Evolutionary conservation across 2,888 invertebrate species (phyloP), one percentile per base, ranked within the genome.

Genomic region (Meteorus cinctellus): DNA sequence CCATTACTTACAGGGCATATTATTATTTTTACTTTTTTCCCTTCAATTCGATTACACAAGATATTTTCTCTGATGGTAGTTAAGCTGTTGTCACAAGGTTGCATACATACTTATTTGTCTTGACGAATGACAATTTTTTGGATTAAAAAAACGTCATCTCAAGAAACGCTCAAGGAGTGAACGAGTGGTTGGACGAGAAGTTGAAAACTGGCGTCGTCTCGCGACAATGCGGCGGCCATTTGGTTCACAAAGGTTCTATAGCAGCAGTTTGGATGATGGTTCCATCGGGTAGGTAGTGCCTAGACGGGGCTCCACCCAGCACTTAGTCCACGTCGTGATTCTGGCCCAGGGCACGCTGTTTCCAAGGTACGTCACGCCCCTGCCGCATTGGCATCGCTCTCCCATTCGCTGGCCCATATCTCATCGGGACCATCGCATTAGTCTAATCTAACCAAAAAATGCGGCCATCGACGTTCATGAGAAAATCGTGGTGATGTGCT

Each of bases 251-350:
- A 75, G 78, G 78, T 63, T 66, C 67, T 72, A 65, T 60, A 68
- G 60, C 65, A 71, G 60, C 34, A 68, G 74, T 72, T 69, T 72
- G 88, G 86, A 89, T 89, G 87, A 89, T 89, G 89, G 89, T 88
- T 88, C 86, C 86, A 88, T 84, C 86, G 85, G 84, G 88, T 87
- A 88, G 88, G 88, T 88, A 88, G 88, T 88, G 88, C 87, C 88
- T 88, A 88, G 88, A 88, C 86, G 87, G 88, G 84, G 86, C 89
- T 89, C 89, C 89, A 87, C 89, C 89, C 89, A 88, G 87, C 88
- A 87, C 88, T 92, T 92, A 92, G 92, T 92, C 92, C 92, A 91
- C 89, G 89, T 89, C 89, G 88, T 81, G 87, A 90, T 90, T 90
- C 83, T 84, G 84, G 85, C 86, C 85, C 84, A 85, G 90, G 89